A percentile compares a stretch with the other conserved stretches of the same genome.
Conservation (phyloP, 1,140 invertebrate species). For the Helicorthomorpha holstii region DNA sequence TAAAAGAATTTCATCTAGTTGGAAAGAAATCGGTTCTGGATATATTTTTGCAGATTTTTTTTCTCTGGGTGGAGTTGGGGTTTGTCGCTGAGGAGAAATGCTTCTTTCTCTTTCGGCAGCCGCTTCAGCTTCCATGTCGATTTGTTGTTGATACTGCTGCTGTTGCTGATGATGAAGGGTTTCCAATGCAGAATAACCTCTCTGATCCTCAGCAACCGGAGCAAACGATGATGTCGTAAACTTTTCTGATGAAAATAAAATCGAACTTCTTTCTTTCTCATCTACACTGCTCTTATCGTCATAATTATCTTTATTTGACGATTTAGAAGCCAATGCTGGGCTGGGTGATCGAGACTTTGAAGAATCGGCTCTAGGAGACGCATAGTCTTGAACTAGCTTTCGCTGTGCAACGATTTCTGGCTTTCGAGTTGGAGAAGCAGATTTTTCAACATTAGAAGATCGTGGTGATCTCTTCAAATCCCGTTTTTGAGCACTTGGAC, state of each 20-base stretch:
- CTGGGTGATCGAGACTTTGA: not conserved
- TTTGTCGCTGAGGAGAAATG: not conserved
- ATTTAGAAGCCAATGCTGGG: not conserved
- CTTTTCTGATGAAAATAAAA: not conserved
- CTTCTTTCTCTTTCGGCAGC: not conserved
- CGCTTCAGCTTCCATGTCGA: not conserved
- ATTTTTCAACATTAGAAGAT: too few relatives aligned
- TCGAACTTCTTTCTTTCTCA: not conserved
- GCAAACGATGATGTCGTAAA: too few relatives aligned
- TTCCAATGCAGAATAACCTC: not conserved
- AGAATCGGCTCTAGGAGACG: not conserved
- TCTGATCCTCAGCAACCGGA: not conserved
- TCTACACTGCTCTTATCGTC: not conserved
- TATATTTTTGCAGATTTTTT: not conserved
- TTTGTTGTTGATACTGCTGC: not conserved
- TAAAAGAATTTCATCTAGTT: constrained; percentile 5
- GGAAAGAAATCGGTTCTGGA: not conserved
- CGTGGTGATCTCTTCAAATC: not conserved
- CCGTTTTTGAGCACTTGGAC: not conserved
- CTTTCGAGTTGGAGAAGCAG: too few relatives aligned
- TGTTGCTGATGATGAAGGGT: not conserved
- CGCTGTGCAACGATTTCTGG: not conserved
- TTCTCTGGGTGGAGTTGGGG: not conserved
- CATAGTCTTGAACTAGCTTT: not conserved
- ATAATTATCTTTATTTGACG: not conserved